Evolutionary conservation across 2,888 invertebrate genomes (phyloP), one percentile per base, ranked within the genome.

Genomic region (Macrophya alboannulata): DNA sequence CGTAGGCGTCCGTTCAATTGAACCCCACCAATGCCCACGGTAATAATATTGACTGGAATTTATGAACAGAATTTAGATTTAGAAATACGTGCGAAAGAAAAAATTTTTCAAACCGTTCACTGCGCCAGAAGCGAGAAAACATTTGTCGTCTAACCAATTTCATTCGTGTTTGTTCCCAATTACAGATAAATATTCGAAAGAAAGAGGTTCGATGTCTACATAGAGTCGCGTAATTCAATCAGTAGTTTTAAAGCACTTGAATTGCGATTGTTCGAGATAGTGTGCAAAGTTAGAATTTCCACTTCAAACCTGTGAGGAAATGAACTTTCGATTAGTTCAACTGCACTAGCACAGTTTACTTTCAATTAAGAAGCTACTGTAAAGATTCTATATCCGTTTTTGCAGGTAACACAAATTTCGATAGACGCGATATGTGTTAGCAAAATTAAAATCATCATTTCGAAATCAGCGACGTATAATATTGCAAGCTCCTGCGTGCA

Each of bases 221-320:
- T 68, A 68, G 25, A 17, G 37, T 10, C 21, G 68, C 37, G 45
- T 74, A 74, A 74, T 74, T 74, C 74, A 74, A 74, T 74, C 45
- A 45, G 43, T 71, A n/a, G 74, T 25, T 43, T 74, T 21, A 17
- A 74, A 74, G 45, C 74, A 45, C 74, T 74, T 45, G 74, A 25
- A 31, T 37, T 48, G 12, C 12, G 10, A 62, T 8, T 62, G 25
- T 62, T 62, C 21, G 62, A 74, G 43, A 74, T 55, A 55, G 55
- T 55, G 55, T 55, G 45, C n/a, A 5, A 17, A 74, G 74, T 74
- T 74, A 17, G 12, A 74, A 45, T 21, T 45, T 45, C 45, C 15
- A 31, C 12, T 43, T 43, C 43, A 15, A 45, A 68, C 40, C 45
- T 45, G 21, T 12, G n/a, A 21, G 21, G 74, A 45, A n/a, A 21